Conservation (phyloP, 2,113 vertebrate species). For the Illadopsis cleaveri region DNA sequence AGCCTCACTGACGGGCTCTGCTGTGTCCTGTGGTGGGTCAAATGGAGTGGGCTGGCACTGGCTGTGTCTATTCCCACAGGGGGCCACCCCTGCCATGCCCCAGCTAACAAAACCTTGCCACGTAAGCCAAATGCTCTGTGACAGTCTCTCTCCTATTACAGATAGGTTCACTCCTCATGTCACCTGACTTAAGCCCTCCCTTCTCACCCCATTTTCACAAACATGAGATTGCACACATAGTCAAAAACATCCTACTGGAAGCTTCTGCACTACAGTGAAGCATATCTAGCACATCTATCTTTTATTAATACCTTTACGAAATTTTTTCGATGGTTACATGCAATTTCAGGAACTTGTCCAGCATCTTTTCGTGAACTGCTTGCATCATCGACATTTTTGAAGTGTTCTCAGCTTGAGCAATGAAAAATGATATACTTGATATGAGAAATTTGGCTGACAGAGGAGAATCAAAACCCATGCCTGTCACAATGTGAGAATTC, state of each 20-base stretch:
- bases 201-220: background rate
- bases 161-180: background rate
- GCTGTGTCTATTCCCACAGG: background rate
- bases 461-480: background rate
- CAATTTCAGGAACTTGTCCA: background rate
- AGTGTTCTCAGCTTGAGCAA: background rate
- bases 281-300: background rate
- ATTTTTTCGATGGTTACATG: background rate
- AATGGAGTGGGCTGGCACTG: background rate
- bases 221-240: background rate
- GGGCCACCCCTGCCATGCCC: background rate
- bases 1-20: accelerated
- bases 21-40: background rate
- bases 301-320: background rate
- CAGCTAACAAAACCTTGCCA: background rate
- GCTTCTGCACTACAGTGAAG: background rate
- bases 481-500: background rate
- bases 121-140: background rate
- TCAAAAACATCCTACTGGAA: background rate
- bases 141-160: background rate
- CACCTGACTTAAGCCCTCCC: background rate
- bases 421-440: background rate
- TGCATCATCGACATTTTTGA: background rate
- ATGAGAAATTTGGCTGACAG: background rate
- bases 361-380: background rate